Evolutionary conservation across 2,113 vertebrate genomes (phyloP), one percentile per base, ranked within the genome.

Genomic region (Psilopogon haemacephalus): DNA sequence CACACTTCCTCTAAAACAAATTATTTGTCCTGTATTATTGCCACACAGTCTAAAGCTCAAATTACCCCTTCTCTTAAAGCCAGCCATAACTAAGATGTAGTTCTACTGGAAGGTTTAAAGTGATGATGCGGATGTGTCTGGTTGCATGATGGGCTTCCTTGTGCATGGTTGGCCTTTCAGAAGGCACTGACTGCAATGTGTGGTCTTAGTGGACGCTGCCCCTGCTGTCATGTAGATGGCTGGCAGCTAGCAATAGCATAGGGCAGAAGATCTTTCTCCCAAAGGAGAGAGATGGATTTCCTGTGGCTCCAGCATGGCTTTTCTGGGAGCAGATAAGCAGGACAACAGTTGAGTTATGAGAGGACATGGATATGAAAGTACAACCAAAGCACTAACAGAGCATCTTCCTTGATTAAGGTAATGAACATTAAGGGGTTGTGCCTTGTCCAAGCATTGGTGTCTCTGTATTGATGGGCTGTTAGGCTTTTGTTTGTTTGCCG

Each of bases 401-500:
- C 54, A n/a, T 68, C 37, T 90, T 86, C 42, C 5, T n/a, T 75
- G 6, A 18, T 42, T 28, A 64, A 56, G n/a, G 26, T 56, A 71
- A 60, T 37, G 33, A 63, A 3, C 10, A 4, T 32, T n/a, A n/a
- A 16, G 44, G 28, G 19, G n/a, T n/a, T n/a, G n/a, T n/a, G n/a
- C 14, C n/a, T 82, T 38, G 44, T 24, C 32, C 9, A 64, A 54
- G 32, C 3, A 10, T 0, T 0, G 11, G 54, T 72, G 27, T 58
- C 37, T 73, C 27, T 80, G 59, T 15, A 3, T 23, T 52, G 26
- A 15, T 68, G 38, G 35, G 8, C 23, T 55, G 20, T 18, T 65
- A 58, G 65, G 37, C 24, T 88, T 83, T n/a, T 38, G 8, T 24
- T 70, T 88, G 68, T 74, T 92, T 92, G 46, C 28, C 28, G n/a